phyloP scores from a whole-genome alignment of 1,140 invertebrate genomes.

The Forficula auricularia region DNA sequence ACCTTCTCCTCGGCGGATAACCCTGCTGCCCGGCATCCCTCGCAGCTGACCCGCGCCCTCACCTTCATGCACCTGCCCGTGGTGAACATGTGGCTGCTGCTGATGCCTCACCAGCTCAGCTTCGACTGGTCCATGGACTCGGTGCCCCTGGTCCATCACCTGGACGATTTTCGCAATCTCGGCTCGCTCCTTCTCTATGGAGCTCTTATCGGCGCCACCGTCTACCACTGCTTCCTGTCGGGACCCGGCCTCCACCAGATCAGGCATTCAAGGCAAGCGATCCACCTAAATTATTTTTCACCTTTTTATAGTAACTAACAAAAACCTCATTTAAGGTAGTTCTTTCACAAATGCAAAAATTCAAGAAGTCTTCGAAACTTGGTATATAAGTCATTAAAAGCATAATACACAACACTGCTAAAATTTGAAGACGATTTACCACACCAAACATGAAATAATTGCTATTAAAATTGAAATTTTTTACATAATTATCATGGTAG shows the following conservation, averaged over 20 bases:
- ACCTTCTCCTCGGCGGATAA: too few species aligned
- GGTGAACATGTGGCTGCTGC: conserved; percentile 74
- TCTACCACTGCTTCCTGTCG: conserved; percentile 36
- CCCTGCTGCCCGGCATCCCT: too few species aligned
- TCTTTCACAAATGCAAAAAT: too few species aligned
- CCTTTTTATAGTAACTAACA: conserved; percentile 12
- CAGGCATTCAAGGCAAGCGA: not conserved
- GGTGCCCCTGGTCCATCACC: conserved; percentile 63
- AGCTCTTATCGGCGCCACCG: conserved; percentile 40
- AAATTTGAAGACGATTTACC: too few species aligned
- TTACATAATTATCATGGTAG: too few species aligned
- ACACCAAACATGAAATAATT: too few species aligned
- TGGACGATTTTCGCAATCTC: conserved; percentile 66
- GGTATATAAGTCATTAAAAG: too few species aligned
- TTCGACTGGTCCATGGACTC: conserved; percentile 99
- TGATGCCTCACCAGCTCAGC: conserved; percentile 76
- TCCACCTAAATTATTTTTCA: conserved; percentile 1
- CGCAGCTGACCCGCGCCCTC: conserved; percentile 45
- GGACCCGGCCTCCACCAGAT: conserved; percentile 40
- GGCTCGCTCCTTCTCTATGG: conserved; percentile 55
- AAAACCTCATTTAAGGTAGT: too few species aligned
- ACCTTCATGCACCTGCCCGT: conserved; percentile 85
- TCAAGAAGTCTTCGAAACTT: too few species aligned
- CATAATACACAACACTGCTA: too few species aligned
- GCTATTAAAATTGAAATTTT: too few species aligned